Conservation (phyloP, 2,797 vertebrate species). For the Leuciscus waleckii region DNA sequence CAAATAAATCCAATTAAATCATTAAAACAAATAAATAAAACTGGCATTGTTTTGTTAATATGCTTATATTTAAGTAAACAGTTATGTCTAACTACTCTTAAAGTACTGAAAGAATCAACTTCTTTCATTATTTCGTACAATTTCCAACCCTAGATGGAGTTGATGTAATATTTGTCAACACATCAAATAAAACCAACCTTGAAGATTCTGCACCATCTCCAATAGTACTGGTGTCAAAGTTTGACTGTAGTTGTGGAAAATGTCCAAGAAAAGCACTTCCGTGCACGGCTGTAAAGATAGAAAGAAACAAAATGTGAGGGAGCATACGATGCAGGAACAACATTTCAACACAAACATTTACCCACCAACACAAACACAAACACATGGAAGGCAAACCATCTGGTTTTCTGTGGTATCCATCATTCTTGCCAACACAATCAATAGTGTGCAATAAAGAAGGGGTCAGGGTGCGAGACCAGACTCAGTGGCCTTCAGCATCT, state of each 20-base stretch:
- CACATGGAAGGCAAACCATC: not conserved
- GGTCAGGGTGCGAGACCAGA: not conserved
- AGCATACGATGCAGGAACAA: not conserved
- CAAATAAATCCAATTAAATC: too few relatives aligned
- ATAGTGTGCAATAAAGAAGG: conserved; percentile 4
- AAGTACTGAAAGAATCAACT: not conserved
- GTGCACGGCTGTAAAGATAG: conserved; percentile 86
- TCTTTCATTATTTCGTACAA: not conserved
- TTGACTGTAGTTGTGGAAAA: conserved; percentile 97
- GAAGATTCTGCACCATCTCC: conserved; percentile 93
- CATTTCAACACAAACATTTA: conserved; percentile 29
- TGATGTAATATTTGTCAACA: not conserved
- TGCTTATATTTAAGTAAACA: not conserved
- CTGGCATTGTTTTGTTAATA: not conserved
- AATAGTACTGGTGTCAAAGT: conserved; percentile 92
- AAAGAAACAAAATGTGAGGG: not conserved
- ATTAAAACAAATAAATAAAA: not conserved
- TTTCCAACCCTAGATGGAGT: not conserved
- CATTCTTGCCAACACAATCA: conserved; percentile 9
- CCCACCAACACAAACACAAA: conserved; percentile 8
- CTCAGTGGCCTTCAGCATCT: not conserved
- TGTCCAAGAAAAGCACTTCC: conserved; percentile 96
- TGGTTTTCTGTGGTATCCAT: not conserved
- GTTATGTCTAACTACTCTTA: not conserved
- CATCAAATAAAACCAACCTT: conserved; percentile 76